Evolutionary conservation across 2,888 invertebrate species (phyloP).

Genomic region (Heliconius ismenius): DNA sequence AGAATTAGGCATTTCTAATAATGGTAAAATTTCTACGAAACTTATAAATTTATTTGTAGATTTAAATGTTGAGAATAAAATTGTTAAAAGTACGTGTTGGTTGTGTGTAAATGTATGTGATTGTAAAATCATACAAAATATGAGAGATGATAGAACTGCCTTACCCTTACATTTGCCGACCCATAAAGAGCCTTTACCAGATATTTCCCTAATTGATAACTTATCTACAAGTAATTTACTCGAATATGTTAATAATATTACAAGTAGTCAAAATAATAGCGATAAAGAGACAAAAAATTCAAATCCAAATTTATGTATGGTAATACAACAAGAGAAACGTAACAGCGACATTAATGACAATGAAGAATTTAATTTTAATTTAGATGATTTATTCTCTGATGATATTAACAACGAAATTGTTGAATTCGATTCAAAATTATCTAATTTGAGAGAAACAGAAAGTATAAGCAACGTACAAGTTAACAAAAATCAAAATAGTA

Average conservation of each 20-base stretch:
- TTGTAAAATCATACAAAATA: slow-evolving; percentile 60
- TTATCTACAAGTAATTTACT: slow-evolving; percentile 57
- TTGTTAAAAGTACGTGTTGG: slow-evolving; percentile 59
- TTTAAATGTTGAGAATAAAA: slow-evolving; percentile 67
- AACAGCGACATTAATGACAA: slow-evolving; percentile 31
- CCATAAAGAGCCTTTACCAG: slow-evolving; percentile 58
- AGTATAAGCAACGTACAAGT: not conserved
- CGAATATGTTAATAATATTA: slow-evolving; percentile 50
- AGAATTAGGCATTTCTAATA: slow-evolving; percentile 66
- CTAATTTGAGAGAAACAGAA: not conserved
- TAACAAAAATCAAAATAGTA: not conserved
- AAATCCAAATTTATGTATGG: not conserved
- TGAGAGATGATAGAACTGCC: slow-evolving; percentile 47
- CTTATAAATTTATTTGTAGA: slow-evolving; percentile 74
- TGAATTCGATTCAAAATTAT: slow-evolving; percentile 38
- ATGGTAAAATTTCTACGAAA: slow-evolving; percentile 62
- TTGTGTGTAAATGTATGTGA: slow-evolving; percentile 72
- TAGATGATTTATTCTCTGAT: slow-evolving; percentile 5
- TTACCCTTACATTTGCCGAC: slow-evolving; percentile 46
- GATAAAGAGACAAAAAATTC: slow-evolving; percentile 12
- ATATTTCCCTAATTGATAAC: slow-evolving; percentile 63
- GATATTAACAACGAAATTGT: slow-evolving; percentile 52
- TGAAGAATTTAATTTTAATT: slow-evolving; percentile 11
- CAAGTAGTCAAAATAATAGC: slow-evolving; percentile 32
- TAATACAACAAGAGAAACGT: slow-evolving; percentile 12